phyloP scores from a whole-genome alignment of 2,113 vertebrate genomes.

The Ceratotherium simum region DNA sequence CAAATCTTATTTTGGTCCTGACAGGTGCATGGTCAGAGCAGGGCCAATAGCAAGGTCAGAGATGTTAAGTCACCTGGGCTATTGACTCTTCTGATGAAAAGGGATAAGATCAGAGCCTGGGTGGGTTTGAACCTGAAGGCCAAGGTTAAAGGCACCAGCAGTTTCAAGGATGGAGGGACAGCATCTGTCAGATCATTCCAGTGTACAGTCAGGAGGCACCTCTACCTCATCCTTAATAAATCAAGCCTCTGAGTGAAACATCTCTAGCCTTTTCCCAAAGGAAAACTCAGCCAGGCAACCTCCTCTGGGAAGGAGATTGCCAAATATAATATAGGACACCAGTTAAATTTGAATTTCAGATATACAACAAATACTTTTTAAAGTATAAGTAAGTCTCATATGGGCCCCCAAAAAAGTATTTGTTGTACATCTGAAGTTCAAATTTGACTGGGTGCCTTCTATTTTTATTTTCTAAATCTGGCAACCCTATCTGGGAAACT shows the following conservation, averaged over 20 bases:
- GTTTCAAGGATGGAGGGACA: background rate
- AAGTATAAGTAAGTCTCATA: background rate
- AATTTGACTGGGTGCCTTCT: background rate
- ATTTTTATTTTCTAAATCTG: background rate
- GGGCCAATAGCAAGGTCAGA: background rate
- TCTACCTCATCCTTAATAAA: background rate
- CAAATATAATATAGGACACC: background rate
- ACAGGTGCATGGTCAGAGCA: background rate
- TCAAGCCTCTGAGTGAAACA: background rate
- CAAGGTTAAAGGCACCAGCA: background rate
- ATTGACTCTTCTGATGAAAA: background rate
- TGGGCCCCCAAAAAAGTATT: background rate
- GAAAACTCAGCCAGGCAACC: background rate
- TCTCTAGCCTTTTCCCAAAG: background rate
- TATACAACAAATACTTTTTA: background rate
- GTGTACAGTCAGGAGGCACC: background rate
- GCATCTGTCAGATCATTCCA: background rate
- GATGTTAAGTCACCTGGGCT: background rate
- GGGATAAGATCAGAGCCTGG: background rate
- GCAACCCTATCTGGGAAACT: background rate
- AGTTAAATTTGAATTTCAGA: background rate
- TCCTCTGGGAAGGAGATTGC: background rate
- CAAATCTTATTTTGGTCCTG: background rate
- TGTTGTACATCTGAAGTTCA: background rate
- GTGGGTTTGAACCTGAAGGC: background rate